These are phyloP conservation scores for Teleogryllus occipitalis DNA, from an alignment of 1,140 invertebrate species.

Conservation along the genomic window DNA sequence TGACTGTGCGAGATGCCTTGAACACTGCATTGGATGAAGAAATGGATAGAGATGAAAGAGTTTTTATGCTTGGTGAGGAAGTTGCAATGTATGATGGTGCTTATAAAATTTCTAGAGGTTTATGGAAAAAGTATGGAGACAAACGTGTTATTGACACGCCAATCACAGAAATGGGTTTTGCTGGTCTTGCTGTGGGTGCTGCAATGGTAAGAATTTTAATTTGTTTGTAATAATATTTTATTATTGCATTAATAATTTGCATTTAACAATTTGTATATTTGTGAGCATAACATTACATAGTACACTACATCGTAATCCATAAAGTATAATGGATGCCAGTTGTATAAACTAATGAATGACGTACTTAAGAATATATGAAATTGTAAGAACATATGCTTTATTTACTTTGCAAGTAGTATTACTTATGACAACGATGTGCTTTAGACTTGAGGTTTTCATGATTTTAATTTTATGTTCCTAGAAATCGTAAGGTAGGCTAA, in stretches of 20 bases:
- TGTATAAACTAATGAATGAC: too few relatives aligned
- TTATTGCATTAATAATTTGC: not conserved
- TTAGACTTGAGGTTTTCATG: too few relatives aligned
- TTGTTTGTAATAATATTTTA: conserved; percentile 1
- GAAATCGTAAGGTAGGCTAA: too few relatives aligned
- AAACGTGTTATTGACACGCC: conserved; percentile 62
- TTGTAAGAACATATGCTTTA: too few relatives aligned
- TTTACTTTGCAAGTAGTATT: too few relatives aligned
- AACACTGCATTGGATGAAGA: conserved; percentile 97
- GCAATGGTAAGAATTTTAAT: conserved; percentile 60
- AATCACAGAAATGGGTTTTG: conserved; percentile 80
- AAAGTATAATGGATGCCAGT: not conserved
- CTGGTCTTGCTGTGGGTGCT: conserved; percentile 92
- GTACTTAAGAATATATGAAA: too few relatives aligned
- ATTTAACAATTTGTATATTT: not conserved
- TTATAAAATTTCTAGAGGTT: conserved; percentile 57
- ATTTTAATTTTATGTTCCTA: too few relatives aligned
- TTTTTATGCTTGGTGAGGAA: conserved; percentile 77
- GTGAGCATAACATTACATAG: not conserved
- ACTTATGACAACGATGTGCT: too few relatives aligned
- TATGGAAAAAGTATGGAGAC: conserved; percentile 64
- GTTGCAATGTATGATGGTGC: conserved; percentile 65
- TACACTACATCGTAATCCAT: not conserved
- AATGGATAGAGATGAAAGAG: conserved; percentile 86
- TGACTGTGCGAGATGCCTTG: conserved; percentile 78